Conservation (phyloP, 2,888 invertebrate genomes). For the Caenorhabditis zanzibari region DNA sequence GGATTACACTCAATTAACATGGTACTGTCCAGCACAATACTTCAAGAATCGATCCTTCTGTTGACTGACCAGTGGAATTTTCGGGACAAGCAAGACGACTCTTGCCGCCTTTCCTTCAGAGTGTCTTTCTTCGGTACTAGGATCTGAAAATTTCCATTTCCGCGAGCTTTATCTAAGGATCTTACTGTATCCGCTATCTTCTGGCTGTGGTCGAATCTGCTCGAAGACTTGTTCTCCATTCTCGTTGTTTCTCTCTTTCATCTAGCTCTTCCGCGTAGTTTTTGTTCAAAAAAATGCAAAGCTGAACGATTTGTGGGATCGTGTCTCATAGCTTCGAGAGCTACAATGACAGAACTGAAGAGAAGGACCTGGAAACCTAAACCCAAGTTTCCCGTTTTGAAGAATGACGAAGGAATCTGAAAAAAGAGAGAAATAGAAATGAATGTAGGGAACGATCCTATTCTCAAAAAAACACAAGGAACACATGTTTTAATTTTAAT, state of each 20-base stretch:
- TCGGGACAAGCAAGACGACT: conserved; percentile 79
- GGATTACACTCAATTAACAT: conserved; percentile 63
- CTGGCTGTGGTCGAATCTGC: conserved; percentile 43
- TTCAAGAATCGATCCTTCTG: conserved; percentile 72
- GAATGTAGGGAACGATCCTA: no score
- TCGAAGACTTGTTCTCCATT: conserved; percentile 6
- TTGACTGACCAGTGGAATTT: conserved; percentile 81
- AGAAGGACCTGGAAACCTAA: no score
- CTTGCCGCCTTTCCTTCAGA: conserved; percentile 58
- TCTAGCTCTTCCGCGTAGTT: conserved; percentile 51
- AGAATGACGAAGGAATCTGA: no score
- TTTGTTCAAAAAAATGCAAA: conserved; percentile 39
- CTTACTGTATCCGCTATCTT: conserved; percentile 19
- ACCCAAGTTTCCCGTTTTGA: no score
- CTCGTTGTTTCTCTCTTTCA: conserved; percentile 29
- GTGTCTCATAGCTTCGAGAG: conserved; percentile 50
- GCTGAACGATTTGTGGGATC: conserved; percentile 59
- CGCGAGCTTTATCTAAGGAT: neutral
- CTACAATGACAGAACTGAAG: no score
- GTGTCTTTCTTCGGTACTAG: conserved; percentile 31
- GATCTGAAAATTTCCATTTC: conserved; percentile 29
- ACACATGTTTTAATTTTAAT: no score
- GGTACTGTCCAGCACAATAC: conserved; percentile 65
- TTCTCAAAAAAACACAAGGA: no score
- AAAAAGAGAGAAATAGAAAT: no score